Evolutionary conservation across 1,140 invertebrate genomes (phyloP).

Genomic region (Colletes latitarsis): DNA sequence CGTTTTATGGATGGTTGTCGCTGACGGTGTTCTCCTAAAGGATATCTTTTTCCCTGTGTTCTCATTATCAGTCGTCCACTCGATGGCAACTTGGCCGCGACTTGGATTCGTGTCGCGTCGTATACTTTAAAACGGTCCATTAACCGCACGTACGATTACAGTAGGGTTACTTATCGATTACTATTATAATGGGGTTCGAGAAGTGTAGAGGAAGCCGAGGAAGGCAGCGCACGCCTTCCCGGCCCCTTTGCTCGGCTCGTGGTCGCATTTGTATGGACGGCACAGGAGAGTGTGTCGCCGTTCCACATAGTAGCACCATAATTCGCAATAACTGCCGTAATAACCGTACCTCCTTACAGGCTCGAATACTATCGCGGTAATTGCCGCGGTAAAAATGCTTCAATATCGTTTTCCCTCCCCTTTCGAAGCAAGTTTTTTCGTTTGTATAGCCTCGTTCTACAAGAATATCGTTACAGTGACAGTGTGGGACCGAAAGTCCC

Average conservation of each 20-base stretch:
- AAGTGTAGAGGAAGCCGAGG: not conserved
- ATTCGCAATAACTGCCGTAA: conserved; percentile 77
- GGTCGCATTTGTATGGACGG: conserved; percentile 39
- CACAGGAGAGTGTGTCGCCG: conserved; percentile 35
- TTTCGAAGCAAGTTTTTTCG: conserved; percentile 15
- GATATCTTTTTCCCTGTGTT: not conserved
- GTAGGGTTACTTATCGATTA: conserved; percentile 77
- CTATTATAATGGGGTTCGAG: conserved; percentile 69
- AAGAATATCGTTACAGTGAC: too few species aligned
- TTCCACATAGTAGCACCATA: conserved; percentile 66
- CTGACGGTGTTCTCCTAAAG: too few species aligned
- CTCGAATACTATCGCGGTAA: conserved; percentile 73
- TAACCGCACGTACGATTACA: conserved; percentile 73
- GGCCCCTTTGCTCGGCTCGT: not conserved
- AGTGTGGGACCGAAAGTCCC: too few species aligned
- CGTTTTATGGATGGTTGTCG: too few species aligned
- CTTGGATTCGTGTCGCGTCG: conserved; percentile 37
- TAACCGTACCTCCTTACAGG: conserved; percentile 74
- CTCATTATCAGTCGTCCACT: conserved; percentile 17
- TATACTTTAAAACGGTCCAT: conserved; percentile 72
- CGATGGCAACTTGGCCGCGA: conserved; percentile 4
- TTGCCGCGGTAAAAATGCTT: conserved; percentile 63
- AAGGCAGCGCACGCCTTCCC: not conserved
- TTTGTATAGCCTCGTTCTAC: not conserved
- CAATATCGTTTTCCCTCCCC: not conserved